These are phyloP conservation scores for Drosophila chauvacae DNA, from an alignment of 1,140 invertebrate genomes.

Conservation along the genomic window DNA sequence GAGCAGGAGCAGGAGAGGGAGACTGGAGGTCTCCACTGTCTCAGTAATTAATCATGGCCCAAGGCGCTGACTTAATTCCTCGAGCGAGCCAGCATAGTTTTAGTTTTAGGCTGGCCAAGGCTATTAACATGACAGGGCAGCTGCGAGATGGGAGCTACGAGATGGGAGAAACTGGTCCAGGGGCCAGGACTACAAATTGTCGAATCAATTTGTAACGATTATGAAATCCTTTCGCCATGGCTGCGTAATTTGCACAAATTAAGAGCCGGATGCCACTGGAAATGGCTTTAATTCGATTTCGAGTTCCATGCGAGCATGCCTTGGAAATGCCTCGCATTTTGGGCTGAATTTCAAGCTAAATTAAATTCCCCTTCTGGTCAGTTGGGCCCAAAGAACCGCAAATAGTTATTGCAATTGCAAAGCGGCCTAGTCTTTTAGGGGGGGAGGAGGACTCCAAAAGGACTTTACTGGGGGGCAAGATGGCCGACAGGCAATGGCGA, in stretches of 20 bases:
- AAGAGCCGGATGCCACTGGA: not conserved
- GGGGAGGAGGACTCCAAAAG: not conserved
- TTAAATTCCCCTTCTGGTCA: slow-evolving; percentile 72
- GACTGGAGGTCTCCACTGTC: slow-evolving; percentile 21
- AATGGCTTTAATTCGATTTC: slow-evolving; percentile 20
- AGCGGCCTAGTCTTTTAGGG: not conserved
- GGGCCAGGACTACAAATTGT: slow-evolving; percentile 44
- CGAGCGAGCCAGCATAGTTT: slow-evolving; percentile 48
- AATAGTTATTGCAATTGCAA: slow-evolving; percentile 75
- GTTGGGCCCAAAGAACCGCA: slow-evolving; percentile 55
- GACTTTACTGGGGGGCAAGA: slow-evolving; percentile 11
- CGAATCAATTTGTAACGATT: slow-evolving; percentile 60
- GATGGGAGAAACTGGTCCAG: no score
- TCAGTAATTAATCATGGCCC: slow-evolving; percentile 74
- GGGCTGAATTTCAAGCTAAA: slow-evolving; percentile 58
- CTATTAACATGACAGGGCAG: slow-evolving; percentile 26
- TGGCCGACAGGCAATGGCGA: slow-evolving; percentile 40
- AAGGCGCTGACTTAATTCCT: slow-evolving; percentile 77
- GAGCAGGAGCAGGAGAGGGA: not conserved
- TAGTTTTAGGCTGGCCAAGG: slow-evolving; percentile 13
- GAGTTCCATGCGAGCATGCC: not conserved
- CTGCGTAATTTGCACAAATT: slow-evolving; percentile 48
- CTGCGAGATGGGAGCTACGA: not conserved
- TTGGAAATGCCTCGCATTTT: slow-evolving; percentile 24
- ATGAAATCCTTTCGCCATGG: slow-evolving; percentile 45